Evolutionary conservation across 2,888 invertebrate genomes (phyloP).

Genomic region (Anticlea derivata): DNA sequence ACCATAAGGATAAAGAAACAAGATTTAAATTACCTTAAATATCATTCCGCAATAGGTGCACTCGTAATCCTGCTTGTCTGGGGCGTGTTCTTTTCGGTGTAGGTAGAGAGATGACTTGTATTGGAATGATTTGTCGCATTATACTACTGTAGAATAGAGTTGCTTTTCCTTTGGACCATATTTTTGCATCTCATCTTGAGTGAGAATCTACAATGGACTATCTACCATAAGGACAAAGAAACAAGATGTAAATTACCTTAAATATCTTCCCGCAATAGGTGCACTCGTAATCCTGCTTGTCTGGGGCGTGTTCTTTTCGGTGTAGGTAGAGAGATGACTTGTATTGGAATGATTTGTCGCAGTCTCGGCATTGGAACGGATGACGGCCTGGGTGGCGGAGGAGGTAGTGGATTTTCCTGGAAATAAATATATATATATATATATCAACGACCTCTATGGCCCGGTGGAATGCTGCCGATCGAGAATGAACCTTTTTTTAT

Average conservation of each 20-base stretch:
- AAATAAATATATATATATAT: background rate
- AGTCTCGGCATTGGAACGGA: conserved; percentile 77
- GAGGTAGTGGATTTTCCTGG: conserved; percentile 81
- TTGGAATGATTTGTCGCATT: conserved; percentile 83
- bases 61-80: conserved; percentile 66
- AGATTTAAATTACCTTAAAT: conserved; percentile 60
- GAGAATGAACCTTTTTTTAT: no score
- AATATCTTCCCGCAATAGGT: conserved; percentile 78
- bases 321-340: conserved; percentile 83
- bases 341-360: conserved; percentile 83
- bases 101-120: conserved; percentile 83
- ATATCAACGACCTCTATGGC: no score
- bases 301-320: conserved; percentile 72
- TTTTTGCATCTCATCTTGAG: no score
- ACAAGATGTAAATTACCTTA: conserved; percentile 48
- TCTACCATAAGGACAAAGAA: background rate
- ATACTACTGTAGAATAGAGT: no score
- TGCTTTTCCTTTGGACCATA: no score
- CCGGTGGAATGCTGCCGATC: no score
- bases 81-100: conserved; percentile 76
- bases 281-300: conserved; percentile 71
- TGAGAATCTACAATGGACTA: no score
- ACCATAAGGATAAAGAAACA: background rate
- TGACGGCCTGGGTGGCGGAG: conserved; percentile 78
- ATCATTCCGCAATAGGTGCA: conserved; percentile 78